A percentile compares a stretch with the other conserved stretches of the same genome.
Conservation (phyloP, 2,113 vertebrate species). For the Proteles cristata region DNA sequence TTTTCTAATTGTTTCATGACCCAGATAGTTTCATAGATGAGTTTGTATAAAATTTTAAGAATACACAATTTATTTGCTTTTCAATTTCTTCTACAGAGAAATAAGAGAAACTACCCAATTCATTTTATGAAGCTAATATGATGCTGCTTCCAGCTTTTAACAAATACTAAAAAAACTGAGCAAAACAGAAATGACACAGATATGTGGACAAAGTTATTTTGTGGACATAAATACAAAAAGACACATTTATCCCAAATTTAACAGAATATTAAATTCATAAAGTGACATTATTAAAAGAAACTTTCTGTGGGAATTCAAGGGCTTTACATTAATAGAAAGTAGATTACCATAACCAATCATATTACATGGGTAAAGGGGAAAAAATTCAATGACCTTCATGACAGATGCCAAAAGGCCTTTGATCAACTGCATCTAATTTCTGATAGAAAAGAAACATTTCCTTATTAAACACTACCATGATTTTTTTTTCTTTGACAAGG, state of each 20-base stretch:
- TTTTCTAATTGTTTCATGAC: not conserved
- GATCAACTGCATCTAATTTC: not conserved
- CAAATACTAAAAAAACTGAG: not conserved
- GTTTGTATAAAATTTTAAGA: not conserved
- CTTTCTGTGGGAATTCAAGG: not conserved
- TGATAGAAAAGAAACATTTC: not conserved
- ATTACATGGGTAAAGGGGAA: not conserved
- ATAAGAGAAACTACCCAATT: not conserved
- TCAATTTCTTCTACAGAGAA: not conserved
- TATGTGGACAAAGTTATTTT: not conserved
- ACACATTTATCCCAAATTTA: not conserved
- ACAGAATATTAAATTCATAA: not conserved
- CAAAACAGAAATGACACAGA: not conserved
- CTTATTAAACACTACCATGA: not conserved
- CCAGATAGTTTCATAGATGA: not conserved
- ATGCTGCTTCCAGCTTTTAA: not conserved
- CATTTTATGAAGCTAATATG: not conserved
- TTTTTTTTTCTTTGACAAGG: not conserved
- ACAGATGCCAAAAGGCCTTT: not conserved
- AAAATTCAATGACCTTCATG: not conserved
- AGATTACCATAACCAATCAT: not conserved
- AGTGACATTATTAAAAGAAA: not conserved
- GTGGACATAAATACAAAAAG: not conserved
- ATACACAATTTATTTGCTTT: not conserved
- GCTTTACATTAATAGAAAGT: not conserved